Conservation (phyloP, 1,140 invertebrate species). For the Scaptomyza hsui region DNA sequence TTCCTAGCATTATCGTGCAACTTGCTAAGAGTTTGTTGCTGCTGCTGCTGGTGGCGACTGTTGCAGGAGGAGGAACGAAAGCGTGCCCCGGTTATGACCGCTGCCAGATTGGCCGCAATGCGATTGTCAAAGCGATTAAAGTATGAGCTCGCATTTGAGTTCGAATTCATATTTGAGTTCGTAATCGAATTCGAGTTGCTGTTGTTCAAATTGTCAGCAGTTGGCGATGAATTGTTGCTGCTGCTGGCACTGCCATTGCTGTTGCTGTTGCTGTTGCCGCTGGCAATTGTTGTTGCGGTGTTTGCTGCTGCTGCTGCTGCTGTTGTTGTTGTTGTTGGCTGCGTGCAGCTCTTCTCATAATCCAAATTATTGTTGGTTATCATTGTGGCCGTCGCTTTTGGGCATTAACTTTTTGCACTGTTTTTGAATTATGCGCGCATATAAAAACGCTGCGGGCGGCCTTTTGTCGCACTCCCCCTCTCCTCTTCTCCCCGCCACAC, state of each 20-base stretch:
- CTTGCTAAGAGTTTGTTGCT: not conserved
- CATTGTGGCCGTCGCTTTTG: constrained; percentile 72
- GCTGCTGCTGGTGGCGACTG: constrained; percentile 44
- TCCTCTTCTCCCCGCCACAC: constrained; percentile 38
- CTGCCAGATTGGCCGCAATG: constrained; percentile 77
- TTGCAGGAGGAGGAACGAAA: constrained; percentile 75
- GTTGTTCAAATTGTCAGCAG: constrained; percentile 59
- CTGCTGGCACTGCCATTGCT: constrained; percentile 70
- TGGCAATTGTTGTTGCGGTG: constrained; percentile 17
- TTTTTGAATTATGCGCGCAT: constrained; percentile 80
- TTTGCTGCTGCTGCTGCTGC: constrained; percentile 9
- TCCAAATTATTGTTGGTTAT: constrained; percentile 84
- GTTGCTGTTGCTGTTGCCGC: constrained; percentile 31
- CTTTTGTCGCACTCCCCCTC: constrained; percentile 68
- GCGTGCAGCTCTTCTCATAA: constrained; percentile 68
- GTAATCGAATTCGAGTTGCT: constrained; percentile 36
- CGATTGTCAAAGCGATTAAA: constrained; percentile 81
- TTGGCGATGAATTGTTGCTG: constrained; percentile 74
- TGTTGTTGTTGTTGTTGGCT: constrained; percentile 19
- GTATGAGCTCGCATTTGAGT: constrained; percentile 54
- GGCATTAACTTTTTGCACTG: constrained; percentile 80
- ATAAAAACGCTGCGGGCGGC: constrained; percentile 80
- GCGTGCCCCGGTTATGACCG: constrained; percentile 68
- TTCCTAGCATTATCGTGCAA: constrained; percentile 25
- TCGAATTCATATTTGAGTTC: constrained; percentile 34